phyloP scores from a whole-genome alignment of 37 sponge, comb jelly and placozoan species.

The Halichondria panicea region DNA sequence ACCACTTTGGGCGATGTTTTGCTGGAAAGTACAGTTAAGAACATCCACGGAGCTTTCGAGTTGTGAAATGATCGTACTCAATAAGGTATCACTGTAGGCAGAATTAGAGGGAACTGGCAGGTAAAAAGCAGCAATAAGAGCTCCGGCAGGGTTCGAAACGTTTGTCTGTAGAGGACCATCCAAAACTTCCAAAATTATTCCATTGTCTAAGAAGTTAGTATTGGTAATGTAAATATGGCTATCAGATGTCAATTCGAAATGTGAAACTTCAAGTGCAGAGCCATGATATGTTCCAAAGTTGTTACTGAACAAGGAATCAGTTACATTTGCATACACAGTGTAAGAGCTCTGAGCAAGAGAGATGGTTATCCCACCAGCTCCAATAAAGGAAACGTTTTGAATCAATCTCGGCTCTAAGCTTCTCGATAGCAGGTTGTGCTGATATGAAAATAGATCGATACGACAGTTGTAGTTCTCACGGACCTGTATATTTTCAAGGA shows the following conservation, averaged over 20 bases:
- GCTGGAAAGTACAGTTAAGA: not conserved
- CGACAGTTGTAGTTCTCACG: conserved; percentile 20
- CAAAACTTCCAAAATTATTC: too few species aligned
- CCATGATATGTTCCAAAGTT: conserved; percentile 19
- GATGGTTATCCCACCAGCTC: conserved; percentile 41
- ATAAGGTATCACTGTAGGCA: too few species aligned
- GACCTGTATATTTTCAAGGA: not conserved
- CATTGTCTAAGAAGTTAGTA: conserved; percentile 15
- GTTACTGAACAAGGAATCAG: conserved; percentile 1
- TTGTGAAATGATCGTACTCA: not conserved
- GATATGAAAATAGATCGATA: not conserved
- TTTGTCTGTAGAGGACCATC: not conserved
- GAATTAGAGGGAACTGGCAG: not conserved
- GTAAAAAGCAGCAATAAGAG: not conserved
- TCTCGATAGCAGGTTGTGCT: not conserved
- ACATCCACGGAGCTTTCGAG: not conserved
- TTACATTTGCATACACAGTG: not conserved
- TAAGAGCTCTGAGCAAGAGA: conserved; percentile 23
- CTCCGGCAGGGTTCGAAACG: not conserved
- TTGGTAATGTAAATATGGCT: conserved; percentile 1
- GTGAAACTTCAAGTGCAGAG: not conserved
- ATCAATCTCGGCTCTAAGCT: not conserved
- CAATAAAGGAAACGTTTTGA: not conserved
- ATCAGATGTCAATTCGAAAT: conserved; percentile 4
- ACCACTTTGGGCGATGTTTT: not conserved